A percentile compares a stretch with the other conserved stretches of the same genome.
These are phyloP conservation scores for Engraulis encrasicolus DNA, from an alignment of 2,113 vertebrate species.

Conservation along the genomic window DNA sequence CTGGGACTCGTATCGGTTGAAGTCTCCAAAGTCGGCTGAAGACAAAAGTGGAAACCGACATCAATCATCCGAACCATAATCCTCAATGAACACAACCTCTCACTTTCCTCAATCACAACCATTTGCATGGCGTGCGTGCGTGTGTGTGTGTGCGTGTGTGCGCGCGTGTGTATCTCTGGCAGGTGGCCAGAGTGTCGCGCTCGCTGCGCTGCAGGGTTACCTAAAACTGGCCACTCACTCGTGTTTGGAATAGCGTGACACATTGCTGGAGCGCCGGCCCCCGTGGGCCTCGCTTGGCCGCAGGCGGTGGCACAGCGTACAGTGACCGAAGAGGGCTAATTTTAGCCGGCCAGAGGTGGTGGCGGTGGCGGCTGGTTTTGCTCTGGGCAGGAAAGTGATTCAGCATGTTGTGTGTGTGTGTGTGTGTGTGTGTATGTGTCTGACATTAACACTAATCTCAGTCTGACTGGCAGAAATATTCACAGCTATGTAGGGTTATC, in stretches of 20 bases:
- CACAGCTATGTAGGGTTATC: conserved; percentile 59
- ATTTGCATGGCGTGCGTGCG: no score
- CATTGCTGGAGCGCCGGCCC: conserved; percentile 41
- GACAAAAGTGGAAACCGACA: conserved; percentile 14
- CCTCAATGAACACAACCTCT: not conserved
- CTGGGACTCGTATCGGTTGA: conserved; percentile 94
- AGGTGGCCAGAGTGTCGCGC: not conserved
- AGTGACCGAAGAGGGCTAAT: conserved; percentile 47
- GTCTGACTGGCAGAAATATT: conserved; percentile 56
- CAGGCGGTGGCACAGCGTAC: conserved; percentile 34
- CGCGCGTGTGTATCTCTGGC: not conserved
- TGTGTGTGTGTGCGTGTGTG: no score
- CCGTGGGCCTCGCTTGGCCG: no score
- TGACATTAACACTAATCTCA: conserved; percentile 54
- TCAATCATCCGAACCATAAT: not conserved
- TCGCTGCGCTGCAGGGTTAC: not conserved
- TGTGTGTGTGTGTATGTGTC: no score
- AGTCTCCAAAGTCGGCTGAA: conserved; percentile 97
- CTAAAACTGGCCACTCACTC: conserved; percentile 37
- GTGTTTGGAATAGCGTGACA: conserved; percentile 44
- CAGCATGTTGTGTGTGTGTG: conserved; percentile 46
- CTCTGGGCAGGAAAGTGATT: conserved; percentile 53
- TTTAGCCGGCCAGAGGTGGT: conserved; percentile 55
- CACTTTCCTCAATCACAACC: not conserved
- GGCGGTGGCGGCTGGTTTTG: no score